Evolutionary conservation across 1,140 invertebrate species (phyloP).

Genomic region (Pogonus chalceus): DNA sequence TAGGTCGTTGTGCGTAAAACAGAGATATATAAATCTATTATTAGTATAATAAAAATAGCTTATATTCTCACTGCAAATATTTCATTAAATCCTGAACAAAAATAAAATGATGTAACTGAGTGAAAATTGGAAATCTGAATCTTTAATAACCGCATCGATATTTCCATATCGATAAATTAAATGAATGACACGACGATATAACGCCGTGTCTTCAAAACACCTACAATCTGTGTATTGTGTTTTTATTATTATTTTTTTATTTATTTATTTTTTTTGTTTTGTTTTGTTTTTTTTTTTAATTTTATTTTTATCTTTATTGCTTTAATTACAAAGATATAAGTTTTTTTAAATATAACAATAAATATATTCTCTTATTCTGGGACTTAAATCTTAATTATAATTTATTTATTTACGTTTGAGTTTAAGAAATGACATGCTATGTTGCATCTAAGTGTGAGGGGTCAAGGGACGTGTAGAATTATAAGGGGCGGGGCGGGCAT

Average conservation of each 20-base stretch:
- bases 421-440: conserved; percentile 1
- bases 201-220: too few relatives aligned
- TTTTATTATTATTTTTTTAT: conserved; percentile 35
- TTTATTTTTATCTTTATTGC: conserved; percentile 26
- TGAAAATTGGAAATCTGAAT: not conserved
- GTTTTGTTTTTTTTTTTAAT: conserved; percentile 35
- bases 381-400: conserved; percentile 3
- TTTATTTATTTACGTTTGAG: conserved; percentile 7
- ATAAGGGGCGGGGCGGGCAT: conserved; percentile 12
- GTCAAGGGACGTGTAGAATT: conserved; percentile 9
- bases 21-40: not conserved
- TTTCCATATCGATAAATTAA: not conserved
- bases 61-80: conserved; percentile 1
- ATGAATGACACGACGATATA: not conserved
- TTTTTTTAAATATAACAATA: conserved; percentile 4
- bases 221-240: conserved; percentile 22
- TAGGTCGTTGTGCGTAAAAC: conserved; percentile 6
- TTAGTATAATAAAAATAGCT: not conserved
- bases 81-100: conserved; percentile 8
- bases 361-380: conserved; percentile 3
- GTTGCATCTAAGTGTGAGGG: not conserved
- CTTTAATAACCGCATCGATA: not conserved
- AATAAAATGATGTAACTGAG: conserved; percentile 11
- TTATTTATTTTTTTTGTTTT: conserved; percentile 37
- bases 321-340: conserved; percentile 12